Conservation (phyloP, 2,888 invertebrate species). For the Chamaedrilus cognettii region DNA sequence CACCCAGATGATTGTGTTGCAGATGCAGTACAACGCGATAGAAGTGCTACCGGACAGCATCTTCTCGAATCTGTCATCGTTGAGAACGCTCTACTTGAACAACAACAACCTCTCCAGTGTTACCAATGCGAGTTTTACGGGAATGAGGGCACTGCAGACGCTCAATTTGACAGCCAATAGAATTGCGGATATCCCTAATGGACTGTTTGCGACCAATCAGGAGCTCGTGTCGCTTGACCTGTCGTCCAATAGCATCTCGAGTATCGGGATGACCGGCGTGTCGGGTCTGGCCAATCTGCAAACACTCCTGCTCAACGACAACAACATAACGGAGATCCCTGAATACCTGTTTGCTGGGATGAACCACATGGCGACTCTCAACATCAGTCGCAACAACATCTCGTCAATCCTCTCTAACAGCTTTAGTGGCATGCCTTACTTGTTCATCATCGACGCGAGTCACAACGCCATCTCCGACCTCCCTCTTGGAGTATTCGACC, state of each 20-base stretch:
- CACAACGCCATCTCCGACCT: constrained; percentile 5
- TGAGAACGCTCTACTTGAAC: constrained; percentile 4
- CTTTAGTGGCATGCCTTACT: constrained; percentile 11
- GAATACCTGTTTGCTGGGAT: not conserved
- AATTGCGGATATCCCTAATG: not conserved
- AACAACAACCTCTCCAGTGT: constrained; percentile 12
- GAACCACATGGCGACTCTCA: not conserved
- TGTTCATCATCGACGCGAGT: constrained; percentile 7
- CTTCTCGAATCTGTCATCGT: constrained; percentile 1
- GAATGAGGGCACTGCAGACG: not conserved
- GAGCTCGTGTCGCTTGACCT: not conserved
- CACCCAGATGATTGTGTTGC: not conserved
- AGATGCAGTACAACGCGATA: constrained; percentile 6
- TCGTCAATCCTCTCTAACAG: not conserved
- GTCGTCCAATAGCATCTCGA: constrained; percentile 11
- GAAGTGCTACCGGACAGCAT: not conserved
- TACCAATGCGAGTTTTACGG: not conserved
- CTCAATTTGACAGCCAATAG: not conserved
- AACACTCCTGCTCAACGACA: constrained; percentile 9
- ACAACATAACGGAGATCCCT: constrained; percentile 13
- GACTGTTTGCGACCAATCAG: not conserved
- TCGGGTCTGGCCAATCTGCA: constrained; percentile 1
- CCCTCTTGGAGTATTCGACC: constrained; percentile 13
- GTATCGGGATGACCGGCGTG: not conserved
- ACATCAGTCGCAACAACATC: constrained; percentile 10